Percentiles rank a stretch among this genome's conserved stretches.
Conservation (phyloP, 2,888 invertebrate genomes). For the Pachymerium ferrugineum region DNA sequence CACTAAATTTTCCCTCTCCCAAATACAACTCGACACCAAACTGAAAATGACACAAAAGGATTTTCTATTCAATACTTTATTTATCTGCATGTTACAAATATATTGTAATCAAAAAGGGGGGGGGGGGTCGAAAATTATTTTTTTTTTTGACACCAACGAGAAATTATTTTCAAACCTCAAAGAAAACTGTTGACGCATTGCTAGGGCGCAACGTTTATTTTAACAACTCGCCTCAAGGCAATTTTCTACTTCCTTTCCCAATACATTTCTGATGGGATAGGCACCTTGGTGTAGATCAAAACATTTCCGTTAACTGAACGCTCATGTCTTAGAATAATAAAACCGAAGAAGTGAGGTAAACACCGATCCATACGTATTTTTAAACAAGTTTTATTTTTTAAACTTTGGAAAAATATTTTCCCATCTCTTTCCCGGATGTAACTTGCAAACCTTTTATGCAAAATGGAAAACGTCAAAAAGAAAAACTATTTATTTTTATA, state of each 20-base stretch:
- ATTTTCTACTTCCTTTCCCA: background rate
- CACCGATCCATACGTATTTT: too few species aligned
- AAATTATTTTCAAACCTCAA: too few species aligned
- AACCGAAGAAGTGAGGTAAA: background rate
- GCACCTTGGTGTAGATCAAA: background rate
- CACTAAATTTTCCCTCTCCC: conserved; percentile 8
- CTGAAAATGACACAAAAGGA: background rate
- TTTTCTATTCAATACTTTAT: background rate
- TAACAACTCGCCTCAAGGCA: background rate
- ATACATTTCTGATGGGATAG: background rate
- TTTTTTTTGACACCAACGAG: too few species aligned
- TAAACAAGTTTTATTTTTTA: background rate
- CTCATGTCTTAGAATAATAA: background rate
- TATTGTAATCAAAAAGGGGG: too few species aligned
- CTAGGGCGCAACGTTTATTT: background rate
- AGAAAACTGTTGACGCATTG: too few species aligned
- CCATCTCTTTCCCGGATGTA: background rate
- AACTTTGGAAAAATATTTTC: background rate
- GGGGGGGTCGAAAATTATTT: too few species aligned
- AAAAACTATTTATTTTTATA: too few species aligned
- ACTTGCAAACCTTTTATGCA: too few species aligned
- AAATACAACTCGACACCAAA: background rate
- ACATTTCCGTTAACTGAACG: background rate
- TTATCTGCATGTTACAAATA: too few species aligned
- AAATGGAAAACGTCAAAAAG: too few species aligned